These are phyloP conservation scores for Psettodes erumei DNA, from an alignment of 2,113 vertebrate genomes.

Conservation along the genomic window DNA sequence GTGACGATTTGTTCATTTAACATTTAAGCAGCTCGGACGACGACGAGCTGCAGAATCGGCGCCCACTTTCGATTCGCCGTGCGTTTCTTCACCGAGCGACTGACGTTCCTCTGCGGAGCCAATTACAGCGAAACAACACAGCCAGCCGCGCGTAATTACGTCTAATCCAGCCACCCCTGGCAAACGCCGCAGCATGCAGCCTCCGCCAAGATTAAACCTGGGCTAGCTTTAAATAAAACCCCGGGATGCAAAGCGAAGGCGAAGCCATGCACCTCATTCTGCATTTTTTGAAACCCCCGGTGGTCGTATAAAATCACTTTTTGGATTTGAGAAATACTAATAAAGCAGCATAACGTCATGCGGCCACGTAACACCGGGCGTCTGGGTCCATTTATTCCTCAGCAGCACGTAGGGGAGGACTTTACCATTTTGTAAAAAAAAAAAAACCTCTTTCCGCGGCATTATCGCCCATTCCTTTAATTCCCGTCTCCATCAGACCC, in stretches of 20 bases:
- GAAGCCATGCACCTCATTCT: slow-evolving; percentile 14
- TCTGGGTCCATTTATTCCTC: not conserved
- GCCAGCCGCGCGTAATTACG: slow-evolving; percentile 44
- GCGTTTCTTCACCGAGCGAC: slow-evolving; percentile 39
- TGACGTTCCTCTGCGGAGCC: slow-evolving; percentile 21
- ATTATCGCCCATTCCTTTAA: too few species aligned
- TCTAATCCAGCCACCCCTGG: slow-evolving; percentile 19
- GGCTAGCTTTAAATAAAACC: slow-evolving; percentile 44
- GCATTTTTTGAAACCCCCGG: slow-evolving; percentile 20
- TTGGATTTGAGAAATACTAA: not conserved
- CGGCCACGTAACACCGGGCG: not conserved
- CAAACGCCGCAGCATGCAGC: slow-evolving; percentile 12
- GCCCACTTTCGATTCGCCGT: slow-evolving; percentile 1
- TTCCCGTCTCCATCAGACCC: too few species aligned
- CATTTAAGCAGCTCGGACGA: too few species aligned
- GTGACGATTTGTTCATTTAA: slow-evolving; percentile 11
- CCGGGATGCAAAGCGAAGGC: slow-evolving; percentile 1
- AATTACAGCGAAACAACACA: slow-evolving; percentile 41
- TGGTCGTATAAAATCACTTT: not conserved
- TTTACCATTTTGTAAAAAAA: too few species aligned
- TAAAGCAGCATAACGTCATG: not conserved
- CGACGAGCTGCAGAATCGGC: not conserved
- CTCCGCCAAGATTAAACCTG: not conserved
- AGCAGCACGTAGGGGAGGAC: not conserved
- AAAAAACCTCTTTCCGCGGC: too few species aligned